phyloP scores from a whole-genome alignment of 2,113 vertebrate genomes.

The Channa maculata region DNA sequence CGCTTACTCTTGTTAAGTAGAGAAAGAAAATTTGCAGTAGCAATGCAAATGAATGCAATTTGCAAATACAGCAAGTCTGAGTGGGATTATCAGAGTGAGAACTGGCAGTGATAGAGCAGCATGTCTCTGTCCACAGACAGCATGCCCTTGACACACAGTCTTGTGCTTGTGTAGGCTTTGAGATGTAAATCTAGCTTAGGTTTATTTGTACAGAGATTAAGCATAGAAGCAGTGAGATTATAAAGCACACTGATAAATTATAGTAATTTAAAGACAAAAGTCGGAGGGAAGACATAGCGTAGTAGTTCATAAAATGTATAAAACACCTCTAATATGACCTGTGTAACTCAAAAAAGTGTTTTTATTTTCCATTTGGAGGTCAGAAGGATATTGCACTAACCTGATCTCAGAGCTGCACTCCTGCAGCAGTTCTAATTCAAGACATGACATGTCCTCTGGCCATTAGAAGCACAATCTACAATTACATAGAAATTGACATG shows the following conservation, averaged over 20 bases:
- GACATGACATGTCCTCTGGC: not conserved
- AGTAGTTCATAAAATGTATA: not conserved
- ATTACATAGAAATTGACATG: slow-evolving; percentile 38
- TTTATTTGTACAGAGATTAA: not conserved
- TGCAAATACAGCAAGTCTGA: slow-evolving; percentile 13
- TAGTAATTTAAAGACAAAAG: not conserved
- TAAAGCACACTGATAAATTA: not conserved
- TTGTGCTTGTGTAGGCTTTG: not conserved
- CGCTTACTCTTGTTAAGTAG: slow-evolving; percentile 4
- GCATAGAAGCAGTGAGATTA: not conserved
- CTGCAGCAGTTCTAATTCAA: slow-evolving; percentile 11
- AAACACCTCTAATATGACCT: not conserved
- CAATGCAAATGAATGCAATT: not conserved
- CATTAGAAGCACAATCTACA: slow-evolving; percentile 3
- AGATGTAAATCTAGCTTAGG: not conserved
- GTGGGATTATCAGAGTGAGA: not conserved
- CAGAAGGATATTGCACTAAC: not conserved
- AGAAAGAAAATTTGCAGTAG: slow-evolving; percentile 10
- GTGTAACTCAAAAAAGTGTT: not conserved
- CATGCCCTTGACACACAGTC: not conserved
- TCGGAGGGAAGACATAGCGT: not conserved
- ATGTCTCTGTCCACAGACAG: not conserved
- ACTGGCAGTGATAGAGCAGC: not conserved
- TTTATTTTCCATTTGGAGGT: not conserved
- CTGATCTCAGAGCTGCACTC: not conserved